Base-by-base conservation (phyloP, 2,888 invertebrate genomes). In the Rhorus exstirpatorius region DNA sequence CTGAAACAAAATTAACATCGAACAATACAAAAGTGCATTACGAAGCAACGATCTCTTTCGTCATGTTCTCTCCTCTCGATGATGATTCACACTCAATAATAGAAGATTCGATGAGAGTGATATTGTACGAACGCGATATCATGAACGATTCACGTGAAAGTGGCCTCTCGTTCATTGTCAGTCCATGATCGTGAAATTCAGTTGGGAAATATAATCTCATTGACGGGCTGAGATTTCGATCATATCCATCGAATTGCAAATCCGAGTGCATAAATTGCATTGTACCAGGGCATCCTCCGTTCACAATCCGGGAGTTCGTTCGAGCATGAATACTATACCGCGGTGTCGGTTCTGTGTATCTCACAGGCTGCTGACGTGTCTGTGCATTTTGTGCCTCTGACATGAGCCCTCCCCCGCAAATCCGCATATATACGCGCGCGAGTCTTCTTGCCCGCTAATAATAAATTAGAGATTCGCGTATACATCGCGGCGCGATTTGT, bases 181-280 rank as follows among this genome's bases (percentile, higher is more conserved):
- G 31, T 31, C 58, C 26, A 41, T 41, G 21, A 35, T n/a, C 26
- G 24, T n/a, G 53, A 38, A 68, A 68, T 38, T 17, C 31, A 44
- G 70, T 17, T 75, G 41, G 51, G 53, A 53, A n/a, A n/a, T n/a
- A 31, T 44, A 63, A 65, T n/a, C n/a, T 31, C 65, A 58, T 71
- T 63, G 55, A 58, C 58, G 26, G 71, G 19, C 38, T 60, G 65
- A 49, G 60, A 79, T 31, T 21, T 67, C 38, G 38, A 17, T n/a
- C 70, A 41, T 60, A 60, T 61, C 7, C 41, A 67, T 53, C 10
- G 49, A 67, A 24, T 63, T 53, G 38, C 55, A 46, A 75, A 68
- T 55, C 61, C 61, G 41, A 61, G n/a, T n/a, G 35, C 61, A 74
- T 61, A 68, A 61, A 79, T 68, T 74, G 60, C 67, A 44, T 53